phyloP scores from a whole-genome alignment of 2,888 invertebrate genomes.

The Pyrocoelia pectoralis region DNA sequence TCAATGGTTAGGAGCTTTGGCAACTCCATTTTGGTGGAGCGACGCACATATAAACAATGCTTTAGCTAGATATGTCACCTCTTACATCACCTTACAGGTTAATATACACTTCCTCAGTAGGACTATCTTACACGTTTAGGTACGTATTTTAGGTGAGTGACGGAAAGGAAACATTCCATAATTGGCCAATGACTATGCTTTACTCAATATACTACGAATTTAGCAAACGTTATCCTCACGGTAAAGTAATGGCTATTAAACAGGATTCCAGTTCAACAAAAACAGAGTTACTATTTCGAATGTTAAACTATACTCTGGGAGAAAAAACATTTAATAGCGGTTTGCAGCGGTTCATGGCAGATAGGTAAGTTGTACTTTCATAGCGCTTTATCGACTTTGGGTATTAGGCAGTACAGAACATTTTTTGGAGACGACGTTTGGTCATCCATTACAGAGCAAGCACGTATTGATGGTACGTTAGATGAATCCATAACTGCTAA shows the following conservation, averaged over 20 bases:
- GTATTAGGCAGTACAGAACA: slow-evolving; percentile 71
- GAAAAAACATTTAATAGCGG: slow-evolving; percentile 78
- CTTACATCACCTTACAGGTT: slow-evolving; percentile 76
- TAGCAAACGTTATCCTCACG: slow-evolving; percentile 80
- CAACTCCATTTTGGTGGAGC: slow-evolving; percentile 81
- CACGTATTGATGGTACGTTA: slow-evolving; percentile 67
- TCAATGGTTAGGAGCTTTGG: slow-evolving; percentile 81
- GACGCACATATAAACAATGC: slow-evolving; percentile 81
- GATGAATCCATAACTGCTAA: slow-evolving; percentile 67
- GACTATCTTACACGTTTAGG: too few relatives aligned
- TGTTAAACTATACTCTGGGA: slow-evolving; percentile 88
- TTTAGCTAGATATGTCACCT: slow-evolving; percentile 77
- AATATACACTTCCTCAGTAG: neutral
- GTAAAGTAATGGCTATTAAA: slow-evolving; percentile 77
- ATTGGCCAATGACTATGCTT: slow-evolving; percentile 81
- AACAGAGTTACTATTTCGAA: slow-evolving; percentile 83
- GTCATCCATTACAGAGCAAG: slow-evolving; percentile 74
- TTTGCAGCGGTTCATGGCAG: slow-evolving; percentile 72
- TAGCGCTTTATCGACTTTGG: too few relatives aligned
- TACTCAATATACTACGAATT: slow-evolving; percentile 84
- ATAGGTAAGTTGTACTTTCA: slow-evolving; percentile 58
- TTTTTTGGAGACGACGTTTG: slow-evolving; percentile 85
- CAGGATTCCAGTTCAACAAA: slow-evolving; percentile 78
- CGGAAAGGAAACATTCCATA: slow-evolving; percentile 77
- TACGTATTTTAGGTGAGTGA: slow-evolving; percentile 72